phyloP scores from a whole-genome alignment of 2,113 vertebrate species.

The Circaetus gallicus region DNA sequence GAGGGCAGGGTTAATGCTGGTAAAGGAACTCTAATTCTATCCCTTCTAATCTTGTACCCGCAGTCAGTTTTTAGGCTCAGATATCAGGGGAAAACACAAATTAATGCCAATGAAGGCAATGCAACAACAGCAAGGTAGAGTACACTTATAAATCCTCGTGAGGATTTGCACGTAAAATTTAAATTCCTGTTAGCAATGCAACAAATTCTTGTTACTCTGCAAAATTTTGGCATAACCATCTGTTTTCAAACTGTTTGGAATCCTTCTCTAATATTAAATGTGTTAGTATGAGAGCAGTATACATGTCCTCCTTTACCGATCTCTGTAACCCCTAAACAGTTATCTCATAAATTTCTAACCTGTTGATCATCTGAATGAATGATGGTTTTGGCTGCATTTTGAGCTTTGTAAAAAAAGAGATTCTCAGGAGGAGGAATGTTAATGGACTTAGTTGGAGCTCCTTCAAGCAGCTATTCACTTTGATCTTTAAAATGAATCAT shows the following conservation, averaged over 20 bases:
- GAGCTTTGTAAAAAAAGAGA: background rate
- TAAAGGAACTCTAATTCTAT: background rate
- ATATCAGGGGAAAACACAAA: background rate
- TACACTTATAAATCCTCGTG: background rate
- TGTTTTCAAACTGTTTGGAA: background rate
- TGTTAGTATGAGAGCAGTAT: background rate
- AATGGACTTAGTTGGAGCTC: background rate
- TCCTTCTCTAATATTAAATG: background rate
- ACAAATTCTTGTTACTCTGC: background rate
- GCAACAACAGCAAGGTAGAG: background rate
- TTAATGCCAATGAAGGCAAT: background rate
- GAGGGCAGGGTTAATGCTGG: background rate
- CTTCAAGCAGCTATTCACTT: background rate
- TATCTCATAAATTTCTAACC: background rate
- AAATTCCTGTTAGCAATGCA: background rate
- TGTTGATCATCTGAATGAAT: background rate
- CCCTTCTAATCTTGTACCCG: background rate
- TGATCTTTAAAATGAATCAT: constrained; percentile 1
- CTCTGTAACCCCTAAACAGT: background rate
- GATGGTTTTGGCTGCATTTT: background rate
- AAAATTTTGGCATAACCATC: background rate
- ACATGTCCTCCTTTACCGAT: background rate
- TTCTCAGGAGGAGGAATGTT: background rate
- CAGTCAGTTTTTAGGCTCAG: background rate
- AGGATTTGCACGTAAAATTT: background rate